phyloP scores from a whole-genome alignment of 2,113 vertebrate species.

The Ibidorhyncha struthersii region DNA sequence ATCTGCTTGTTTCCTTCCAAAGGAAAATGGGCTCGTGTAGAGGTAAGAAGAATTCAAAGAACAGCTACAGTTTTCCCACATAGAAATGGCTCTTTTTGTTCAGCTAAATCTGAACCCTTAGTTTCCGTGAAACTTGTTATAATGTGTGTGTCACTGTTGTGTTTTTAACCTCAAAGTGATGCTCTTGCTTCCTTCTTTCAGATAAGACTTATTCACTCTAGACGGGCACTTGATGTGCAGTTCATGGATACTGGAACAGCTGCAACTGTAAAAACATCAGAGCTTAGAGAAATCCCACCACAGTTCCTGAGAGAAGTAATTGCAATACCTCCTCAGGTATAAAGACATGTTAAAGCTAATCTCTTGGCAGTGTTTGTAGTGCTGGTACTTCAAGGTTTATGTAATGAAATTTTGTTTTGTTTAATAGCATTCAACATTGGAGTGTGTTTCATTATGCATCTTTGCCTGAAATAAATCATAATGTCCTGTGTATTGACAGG shows the following conservation, averaged over 20 bases:
- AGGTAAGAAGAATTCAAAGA: slow-evolving; percentile 78
- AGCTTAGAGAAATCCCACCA: slow-evolving; percentile 88
- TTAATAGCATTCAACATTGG: not conserved
- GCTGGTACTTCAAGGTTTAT: not conserved
- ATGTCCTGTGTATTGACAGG: fast-evolving
- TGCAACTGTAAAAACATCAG: slow-evolving; percentile 88
- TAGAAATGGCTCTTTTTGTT: not conserved
- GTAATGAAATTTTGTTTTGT: not conserved
- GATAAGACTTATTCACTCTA: slow-evolving; percentile 88
- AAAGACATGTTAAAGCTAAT: not conserved
- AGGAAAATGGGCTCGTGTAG: slow-evolving; percentile 89
- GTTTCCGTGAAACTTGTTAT: not conserved
- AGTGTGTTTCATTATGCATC: not conserved
- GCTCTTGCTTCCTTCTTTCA: slow-evolving; percentile 53
- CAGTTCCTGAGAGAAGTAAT: slow-evolving; percentile 80
- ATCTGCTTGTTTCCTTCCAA: slow-evolving; percentile 87
- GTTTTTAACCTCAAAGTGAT: not conserved
- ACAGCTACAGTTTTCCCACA: not conserved
- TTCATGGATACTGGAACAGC: slow-evolving; percentile 86
- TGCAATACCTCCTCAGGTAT: slow-evolving; percentile 90
- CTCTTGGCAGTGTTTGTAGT: not conserved
- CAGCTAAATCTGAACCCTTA: not conserved
- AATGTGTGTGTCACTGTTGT: not conserved
- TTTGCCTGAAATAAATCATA: not conserved
- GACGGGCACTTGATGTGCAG: slow-evolving; percentile 85